A percentile compares a stretch with the other conserved stretches of the same genome.
These are phyloP conservation scores for Cyanoderma ruficeps DNA, from an alignment of 2,113 vertebrate species.

Conservation along the genomic window DNA sequence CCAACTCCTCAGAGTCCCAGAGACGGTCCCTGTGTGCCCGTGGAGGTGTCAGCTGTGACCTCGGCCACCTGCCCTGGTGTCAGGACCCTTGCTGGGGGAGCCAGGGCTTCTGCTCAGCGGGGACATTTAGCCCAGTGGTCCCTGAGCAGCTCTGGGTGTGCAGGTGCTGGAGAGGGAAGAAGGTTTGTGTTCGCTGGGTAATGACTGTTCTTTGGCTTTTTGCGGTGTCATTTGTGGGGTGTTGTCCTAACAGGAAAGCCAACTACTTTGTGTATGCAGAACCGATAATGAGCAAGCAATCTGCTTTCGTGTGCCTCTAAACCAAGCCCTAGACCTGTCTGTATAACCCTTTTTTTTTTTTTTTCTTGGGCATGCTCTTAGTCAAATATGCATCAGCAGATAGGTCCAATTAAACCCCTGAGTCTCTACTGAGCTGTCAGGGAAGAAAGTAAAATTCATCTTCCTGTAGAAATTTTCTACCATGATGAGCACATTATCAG, in stretches of 20 bases:
- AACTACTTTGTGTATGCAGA: background rate
- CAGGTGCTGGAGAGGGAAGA: background rate
- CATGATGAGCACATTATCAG: conserved; percentile 44
- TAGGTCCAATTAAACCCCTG: conserved; percentile 38
- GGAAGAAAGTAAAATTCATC: conserved; percentile 47
- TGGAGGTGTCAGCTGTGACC: background rate
- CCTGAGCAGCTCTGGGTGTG: background rate
- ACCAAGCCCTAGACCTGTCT: background rate
- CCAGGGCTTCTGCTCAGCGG: background rate
- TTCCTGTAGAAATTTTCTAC: conserved; percentile 51
- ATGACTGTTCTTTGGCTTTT: background rate
- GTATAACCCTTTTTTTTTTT: background rate
- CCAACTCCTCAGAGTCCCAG: background rate
- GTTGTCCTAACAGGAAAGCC: background rate
- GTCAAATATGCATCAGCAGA: conserved; percentile 11
- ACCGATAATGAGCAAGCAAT: background rate
- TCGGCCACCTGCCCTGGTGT: background rate
- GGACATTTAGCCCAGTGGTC: fast-evolving
- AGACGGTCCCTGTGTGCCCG: background rate
- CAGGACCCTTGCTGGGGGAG: background rate
- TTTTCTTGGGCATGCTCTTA: background rate
- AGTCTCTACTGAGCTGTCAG: conserved; percentile 39
- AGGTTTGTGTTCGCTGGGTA: background rate
- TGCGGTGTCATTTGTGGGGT: fast-evolving
- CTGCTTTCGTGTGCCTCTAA: background rate